Evolutionary conservation across 1,140 invertebrate genomes (phyloP).

Genomic region (Atta texana): DNA sequence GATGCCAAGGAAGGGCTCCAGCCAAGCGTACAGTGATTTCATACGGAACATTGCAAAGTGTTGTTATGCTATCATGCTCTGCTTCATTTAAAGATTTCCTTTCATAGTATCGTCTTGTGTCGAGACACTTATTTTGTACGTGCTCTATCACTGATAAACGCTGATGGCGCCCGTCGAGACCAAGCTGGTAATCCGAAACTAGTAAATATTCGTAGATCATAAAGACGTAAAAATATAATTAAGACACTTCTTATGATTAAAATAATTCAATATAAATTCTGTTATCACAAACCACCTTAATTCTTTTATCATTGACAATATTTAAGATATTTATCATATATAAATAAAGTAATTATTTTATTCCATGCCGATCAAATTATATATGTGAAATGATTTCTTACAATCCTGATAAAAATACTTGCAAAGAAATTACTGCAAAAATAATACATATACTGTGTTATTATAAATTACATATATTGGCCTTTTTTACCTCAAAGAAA

Average conservation of each 20-base stretch:
- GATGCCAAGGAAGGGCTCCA: conserved; percentile 66
- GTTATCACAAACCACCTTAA: not conserved
- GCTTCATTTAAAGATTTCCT: conserved; percentile 56
- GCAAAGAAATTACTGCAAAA: not conserved
- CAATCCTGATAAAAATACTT: not conserved
- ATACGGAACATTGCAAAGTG: conserved; percentile 32
- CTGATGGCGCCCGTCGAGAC: conserved; percentile 2
- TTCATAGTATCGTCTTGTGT: not conserved
- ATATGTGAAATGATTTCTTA: not conserved
- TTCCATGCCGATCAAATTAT: not conserved
- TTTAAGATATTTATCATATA: not conserved
- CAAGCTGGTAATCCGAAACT: not conserved
- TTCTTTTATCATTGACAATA: not conserved
- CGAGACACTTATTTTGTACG: conserved; percentile 17
- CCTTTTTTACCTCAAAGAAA: not conserved
- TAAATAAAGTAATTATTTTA: not conserved
- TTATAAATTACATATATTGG: not conserved
- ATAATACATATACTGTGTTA: not conserved
- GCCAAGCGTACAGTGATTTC: conserved; percentile 56
- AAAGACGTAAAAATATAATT: not conserved
- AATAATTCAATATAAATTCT: not conserved
- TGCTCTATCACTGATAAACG: conserved; percentile 29
- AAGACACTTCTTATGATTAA: not conserved
- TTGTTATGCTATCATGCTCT: conserved; percentile 46
- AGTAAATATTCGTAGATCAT: not conserved